A percentile compares a stretch with the other conserved stretches of the same genome.
Evolutionary conservation across 2,113 vertebrate species (phyloP).

Genomic region (Pomatorhinus ruficollis): DNA sequence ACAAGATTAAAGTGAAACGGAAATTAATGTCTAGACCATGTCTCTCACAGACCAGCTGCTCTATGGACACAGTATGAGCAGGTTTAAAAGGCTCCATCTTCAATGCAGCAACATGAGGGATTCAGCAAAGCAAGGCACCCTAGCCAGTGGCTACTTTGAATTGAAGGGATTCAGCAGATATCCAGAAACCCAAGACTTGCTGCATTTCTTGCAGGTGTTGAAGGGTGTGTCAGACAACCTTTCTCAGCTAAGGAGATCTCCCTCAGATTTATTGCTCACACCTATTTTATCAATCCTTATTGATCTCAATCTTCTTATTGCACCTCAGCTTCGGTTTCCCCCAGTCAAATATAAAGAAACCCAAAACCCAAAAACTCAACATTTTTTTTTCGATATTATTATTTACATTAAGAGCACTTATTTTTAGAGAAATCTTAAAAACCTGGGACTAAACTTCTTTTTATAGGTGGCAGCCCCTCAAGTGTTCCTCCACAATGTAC

Average conservation of each 20-base stretch:
- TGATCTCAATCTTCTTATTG: background rate
- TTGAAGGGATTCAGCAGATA: background rate
- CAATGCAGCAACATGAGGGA: background rate
- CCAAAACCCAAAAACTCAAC: rapidly evolving
- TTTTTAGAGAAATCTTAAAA: background rate
- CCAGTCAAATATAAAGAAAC: background rate
- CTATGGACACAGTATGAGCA: background rate
- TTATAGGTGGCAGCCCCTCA: background rate
- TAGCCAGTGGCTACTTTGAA: background rate
- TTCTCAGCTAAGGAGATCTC: background rate
- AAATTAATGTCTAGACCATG: background rate
- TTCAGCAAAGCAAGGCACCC: background rate
- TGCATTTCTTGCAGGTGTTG: background rate
- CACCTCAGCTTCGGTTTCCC: rapidly evolving
- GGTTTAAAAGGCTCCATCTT: background rate
- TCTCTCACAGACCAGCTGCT: background rate
- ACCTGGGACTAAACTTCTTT: background rate
- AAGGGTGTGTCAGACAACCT: background rate
- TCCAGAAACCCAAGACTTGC: background rate
- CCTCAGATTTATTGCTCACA: background rate
- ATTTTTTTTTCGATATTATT: background rate
- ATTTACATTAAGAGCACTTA: background rate
- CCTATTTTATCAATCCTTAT: background rate
- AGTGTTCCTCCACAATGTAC: background rate
- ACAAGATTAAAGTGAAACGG: background rate